Conservation (phyloP, 92 coral and sea anemone genomes). For the Parazoanthus swiftii region DNA sequence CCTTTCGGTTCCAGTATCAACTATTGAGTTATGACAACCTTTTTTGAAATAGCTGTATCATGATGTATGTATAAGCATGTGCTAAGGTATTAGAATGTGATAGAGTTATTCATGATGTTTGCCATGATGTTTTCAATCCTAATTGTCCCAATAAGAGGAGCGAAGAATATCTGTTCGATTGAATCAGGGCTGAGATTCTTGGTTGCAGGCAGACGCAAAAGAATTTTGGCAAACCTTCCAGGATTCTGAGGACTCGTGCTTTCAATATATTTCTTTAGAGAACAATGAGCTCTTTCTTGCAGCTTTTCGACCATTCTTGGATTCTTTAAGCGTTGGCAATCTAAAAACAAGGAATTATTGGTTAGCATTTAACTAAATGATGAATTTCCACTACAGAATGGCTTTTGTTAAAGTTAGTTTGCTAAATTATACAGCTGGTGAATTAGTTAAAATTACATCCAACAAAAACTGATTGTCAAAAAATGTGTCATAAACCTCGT, state of each 20-base stretch:
- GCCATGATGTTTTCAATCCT: constrained; percentile 90
- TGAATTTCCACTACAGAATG: background rate
- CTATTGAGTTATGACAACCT: too few species aligned
- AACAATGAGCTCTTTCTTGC: constrained; percentile 90
- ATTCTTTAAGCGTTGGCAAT: constrained; percentile 54
- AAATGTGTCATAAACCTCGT: too few species aligned
- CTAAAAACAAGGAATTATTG: constrained; percentile 1
- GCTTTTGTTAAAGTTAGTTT: too few species aligned
- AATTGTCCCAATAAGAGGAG: constrained; percentile 91
- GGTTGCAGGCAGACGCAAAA: constrained; percentile 84
- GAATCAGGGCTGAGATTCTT: constrained; percentile 68
- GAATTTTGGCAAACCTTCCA: constrained; percentile 88
- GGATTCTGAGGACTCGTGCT: constrained; percentile 62
- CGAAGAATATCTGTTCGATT: constrained; percentile 89
- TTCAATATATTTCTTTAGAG: constrained; percentile 80
- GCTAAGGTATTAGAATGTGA: constrained; percentile 23
- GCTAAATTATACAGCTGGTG: too few species aligned
- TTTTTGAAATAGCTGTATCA: too few species aligned
- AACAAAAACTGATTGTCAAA: too few species aligned
- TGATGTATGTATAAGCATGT: background rate
- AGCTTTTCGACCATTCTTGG: constrained; percentile 75
- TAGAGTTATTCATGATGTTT: constrained; percentile 69
- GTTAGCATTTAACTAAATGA: background rate
- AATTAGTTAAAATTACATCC: too few species aligned
- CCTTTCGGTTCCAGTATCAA: too few species aligned